phyloP scores from a whole-genome alignment of 2,888 invertebrate species.

The Timandra comae region DNA sequence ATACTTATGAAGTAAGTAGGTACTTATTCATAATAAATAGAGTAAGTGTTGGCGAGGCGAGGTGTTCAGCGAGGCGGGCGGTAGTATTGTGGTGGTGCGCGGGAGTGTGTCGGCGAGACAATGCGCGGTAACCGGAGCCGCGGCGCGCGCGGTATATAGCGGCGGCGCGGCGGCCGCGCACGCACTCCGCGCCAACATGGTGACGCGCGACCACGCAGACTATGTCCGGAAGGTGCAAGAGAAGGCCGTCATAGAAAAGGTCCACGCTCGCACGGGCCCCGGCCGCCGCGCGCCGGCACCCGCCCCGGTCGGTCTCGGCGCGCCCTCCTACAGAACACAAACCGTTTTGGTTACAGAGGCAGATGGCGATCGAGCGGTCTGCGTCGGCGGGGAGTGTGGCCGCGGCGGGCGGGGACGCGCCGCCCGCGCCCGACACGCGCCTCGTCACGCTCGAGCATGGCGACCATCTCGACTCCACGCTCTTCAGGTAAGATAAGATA shows the following conservation, averaged over 20 bases:
- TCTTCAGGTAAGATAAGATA: conserved; percentile 78
- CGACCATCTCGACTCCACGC: conserved; percentile 84
- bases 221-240: conserved; percentile 49
- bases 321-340: conserved; percentile 8
- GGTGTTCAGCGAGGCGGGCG: no score
- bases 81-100: no score
- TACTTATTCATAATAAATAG: no score
- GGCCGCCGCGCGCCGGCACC: conserved; percentile 15
- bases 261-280: conserved; percentile 21
- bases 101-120: no score
- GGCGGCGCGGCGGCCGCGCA: conserved; percentile 11
- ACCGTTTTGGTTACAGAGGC: conserved; percentile 38
- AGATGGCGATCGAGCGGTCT: conserved; percentile 43
- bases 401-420: conserved; percentile 13
- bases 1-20: no score
- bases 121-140: not conserved
- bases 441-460: conserved; percentile 84
- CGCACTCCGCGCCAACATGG: conserved; percentile 30
- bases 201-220: conserved; percentile 44
- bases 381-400: conserved; percentile 9
- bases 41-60: no score
- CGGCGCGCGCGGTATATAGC: conserved; percentile 23
- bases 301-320: conserved; percentile 12
- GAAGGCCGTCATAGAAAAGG: conserved; percentile 51
- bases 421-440: conserved; percentile 68